Base-by-base conservation (phyloP, 2,797 vertebrate genomes). In the Typhlichthys eigenmanni region DNA sequence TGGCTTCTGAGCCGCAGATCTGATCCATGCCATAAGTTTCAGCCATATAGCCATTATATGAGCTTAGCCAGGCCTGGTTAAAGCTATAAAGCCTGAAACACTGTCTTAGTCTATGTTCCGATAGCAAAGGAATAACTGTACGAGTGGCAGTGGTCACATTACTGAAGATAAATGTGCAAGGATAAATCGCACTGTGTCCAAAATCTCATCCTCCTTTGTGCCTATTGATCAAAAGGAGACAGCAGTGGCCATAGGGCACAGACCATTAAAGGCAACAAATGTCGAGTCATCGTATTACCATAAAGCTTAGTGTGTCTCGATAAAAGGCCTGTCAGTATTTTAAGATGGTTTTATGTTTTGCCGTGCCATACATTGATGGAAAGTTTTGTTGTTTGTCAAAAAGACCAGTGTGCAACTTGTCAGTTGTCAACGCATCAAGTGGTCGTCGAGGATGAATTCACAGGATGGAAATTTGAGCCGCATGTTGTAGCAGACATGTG, bases 141-240 rank as follows among this genome's bases (percentile, higher is more conserved):
- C 65, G 72, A 86, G 53, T 75, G 80, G 64, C 80, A 85, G 66
- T 80, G 75, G 76, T 82, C 78, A 83, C 76, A 86, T 81, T 82
- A 82, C 45, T 66, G 47, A 87, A 86, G 79, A 86, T 73, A 68
- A 84, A 89, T 84, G 83, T 75, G 32, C 47, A 52, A 63, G 58
- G 58, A 71, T 80, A 85, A 86, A 91, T 86, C 81, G 70, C 76
- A 75, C 56, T 72, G 72, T 74, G 72, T 79, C 83, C 58, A 50
- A 77, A 86, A 87, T 86, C 74, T 54, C 63, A 73, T 82, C 83
- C 60, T 58, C 59, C 72, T 55, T 62, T 63, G 67, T 85, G 61
- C 24, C 75, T 68, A 82, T 85, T 88, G 81, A 87, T 90, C 82
- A 84, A 83, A 85, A 67, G 48, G 48, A 49, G 62, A 66, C 56